phyloP scores from a whole-genome alignment of 2,888 invertebrate genomes.

The Ephialtes manifestator region DNA sequence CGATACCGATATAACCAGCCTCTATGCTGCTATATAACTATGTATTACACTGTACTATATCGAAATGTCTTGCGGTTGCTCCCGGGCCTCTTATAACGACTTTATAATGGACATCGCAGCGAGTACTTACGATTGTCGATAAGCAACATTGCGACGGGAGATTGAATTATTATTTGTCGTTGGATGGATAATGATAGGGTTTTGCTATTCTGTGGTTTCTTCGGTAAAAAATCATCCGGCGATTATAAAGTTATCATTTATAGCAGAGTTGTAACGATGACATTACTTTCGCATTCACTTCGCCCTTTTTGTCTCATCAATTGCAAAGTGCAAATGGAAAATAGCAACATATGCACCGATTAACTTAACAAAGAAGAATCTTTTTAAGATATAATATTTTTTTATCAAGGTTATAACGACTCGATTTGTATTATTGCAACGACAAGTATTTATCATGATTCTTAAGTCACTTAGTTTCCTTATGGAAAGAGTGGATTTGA shows the following conservation, averaged over 20 bases:
- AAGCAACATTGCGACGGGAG: constrained; percentile 53
- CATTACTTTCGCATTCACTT: no score
- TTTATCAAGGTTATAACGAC: no score
- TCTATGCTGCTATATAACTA: constrained; percentile 33
- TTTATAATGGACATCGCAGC: constrained; percentile 65
- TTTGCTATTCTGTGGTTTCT: constrained; percentile 44
- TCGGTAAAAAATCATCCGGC: constrained; percentile 32
- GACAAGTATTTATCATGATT: no score
- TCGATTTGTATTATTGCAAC: no score
- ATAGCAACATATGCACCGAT: no score
- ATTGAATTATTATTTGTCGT: constrained; percentile 69
- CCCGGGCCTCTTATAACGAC: constrained; percentile 64
- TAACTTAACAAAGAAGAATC: no score
- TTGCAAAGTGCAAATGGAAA: no score
- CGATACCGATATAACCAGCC: constrained; percentile 64
- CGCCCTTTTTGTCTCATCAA: no score
- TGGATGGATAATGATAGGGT: constrained; percentile 49
- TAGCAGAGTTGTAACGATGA: background rate
- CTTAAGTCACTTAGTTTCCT: no score
- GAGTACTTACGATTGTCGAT: constrained; percentile 68
- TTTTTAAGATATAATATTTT: no score
- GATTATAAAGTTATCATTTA: background rate
- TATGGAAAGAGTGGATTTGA: no score
- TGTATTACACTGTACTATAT: constrained; percentile 49
- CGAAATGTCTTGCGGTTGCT: constrained; percentile 63